These are phyloP conservation scores for Saccostrea glomerata DNA, from an alignment of 1,140 invertebrate genomes.

Conservation along the genomic window DNA sequence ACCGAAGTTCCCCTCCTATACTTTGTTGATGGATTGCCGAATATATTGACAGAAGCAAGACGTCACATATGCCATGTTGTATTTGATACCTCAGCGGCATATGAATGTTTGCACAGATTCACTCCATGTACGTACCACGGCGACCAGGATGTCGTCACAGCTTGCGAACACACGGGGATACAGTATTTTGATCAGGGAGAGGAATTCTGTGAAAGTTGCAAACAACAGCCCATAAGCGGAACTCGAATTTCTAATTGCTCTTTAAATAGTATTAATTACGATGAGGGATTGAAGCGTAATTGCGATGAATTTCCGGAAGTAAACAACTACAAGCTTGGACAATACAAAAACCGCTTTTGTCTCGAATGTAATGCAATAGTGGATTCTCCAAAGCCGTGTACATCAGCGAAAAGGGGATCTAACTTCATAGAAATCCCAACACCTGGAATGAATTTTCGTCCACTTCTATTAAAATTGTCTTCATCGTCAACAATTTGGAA, in stretches of 20 bases:
- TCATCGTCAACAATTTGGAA: not conserved
- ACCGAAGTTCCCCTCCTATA: not conserved
- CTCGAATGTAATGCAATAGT: not conserved
- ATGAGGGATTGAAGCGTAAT: not conserved
- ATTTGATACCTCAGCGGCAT: not conserved
- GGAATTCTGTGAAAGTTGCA: not conserved
- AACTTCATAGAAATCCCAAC: not conserved
- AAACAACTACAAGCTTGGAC: not conserved
- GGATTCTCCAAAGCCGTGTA: not conserved
- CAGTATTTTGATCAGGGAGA: not conserved
- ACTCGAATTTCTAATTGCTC: not conserved
- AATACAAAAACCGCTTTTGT: not conserved
- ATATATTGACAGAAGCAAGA: not conserved
- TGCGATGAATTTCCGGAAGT: not conserved
- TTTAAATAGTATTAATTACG: not conserved
- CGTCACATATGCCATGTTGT: not conserved
- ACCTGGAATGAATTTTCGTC: not conserved
- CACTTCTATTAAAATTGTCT: not conserved
- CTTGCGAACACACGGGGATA: not conserved
- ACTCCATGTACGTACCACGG: not conserved
- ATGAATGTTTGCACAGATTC: not conserved
- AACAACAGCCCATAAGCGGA: not conserved
- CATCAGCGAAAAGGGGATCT: too few relatives aligned
- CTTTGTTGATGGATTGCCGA: not conserved
- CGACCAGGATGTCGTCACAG: not conserved